Evolutionary conservation across 2,888 invertebrate genomes (phyloP).

Genomic region (Amphipoea lucens): DNA sequence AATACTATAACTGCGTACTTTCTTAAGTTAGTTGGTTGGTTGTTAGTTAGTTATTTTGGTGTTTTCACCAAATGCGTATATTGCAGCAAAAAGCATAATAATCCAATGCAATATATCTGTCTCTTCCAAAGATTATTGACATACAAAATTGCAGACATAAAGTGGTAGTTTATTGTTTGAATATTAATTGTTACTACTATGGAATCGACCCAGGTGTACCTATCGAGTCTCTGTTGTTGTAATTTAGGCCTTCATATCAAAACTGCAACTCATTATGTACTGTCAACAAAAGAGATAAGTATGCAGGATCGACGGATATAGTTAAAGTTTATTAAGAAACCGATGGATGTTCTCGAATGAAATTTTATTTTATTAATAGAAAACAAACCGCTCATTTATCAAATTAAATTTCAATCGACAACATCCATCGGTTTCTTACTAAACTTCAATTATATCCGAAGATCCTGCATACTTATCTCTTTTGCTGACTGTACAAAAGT

Average conservation of each 20-base stretch:
- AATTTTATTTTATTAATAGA: too few relatives aligned
- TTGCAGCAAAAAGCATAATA: background rate
- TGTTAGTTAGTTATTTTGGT: too few relatives aligned
- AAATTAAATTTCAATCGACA: too few relatives aligned
- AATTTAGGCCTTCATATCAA: slow-evolving; percentile 11
- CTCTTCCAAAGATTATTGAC: background rate
- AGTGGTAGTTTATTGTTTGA: background rate
- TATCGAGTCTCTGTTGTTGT: background rate
- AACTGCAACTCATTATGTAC: background rate
- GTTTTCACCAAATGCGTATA: background rate
- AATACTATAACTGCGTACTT: background rate
- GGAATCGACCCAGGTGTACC: background rate
- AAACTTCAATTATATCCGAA: too few relatives aligned
- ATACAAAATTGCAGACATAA: background rate
- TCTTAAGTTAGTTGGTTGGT: background rate
- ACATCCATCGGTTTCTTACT: too few relatives aligned
- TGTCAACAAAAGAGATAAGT: too few relatives aligned
- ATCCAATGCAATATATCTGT: background rate
- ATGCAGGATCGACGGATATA: too few relatives aligned
- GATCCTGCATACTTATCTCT: too few relatives aligned
- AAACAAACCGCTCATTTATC: too few relatives aligned
- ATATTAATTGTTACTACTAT: background rate
- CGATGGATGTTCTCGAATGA: too few relatives aligned
- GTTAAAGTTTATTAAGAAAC: too few relatives aligned
- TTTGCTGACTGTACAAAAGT: background rate